Base-by-base conservation (phyloP, 35 echinoderm and acorn worm species). In the Chiridota heheva region DNA sequence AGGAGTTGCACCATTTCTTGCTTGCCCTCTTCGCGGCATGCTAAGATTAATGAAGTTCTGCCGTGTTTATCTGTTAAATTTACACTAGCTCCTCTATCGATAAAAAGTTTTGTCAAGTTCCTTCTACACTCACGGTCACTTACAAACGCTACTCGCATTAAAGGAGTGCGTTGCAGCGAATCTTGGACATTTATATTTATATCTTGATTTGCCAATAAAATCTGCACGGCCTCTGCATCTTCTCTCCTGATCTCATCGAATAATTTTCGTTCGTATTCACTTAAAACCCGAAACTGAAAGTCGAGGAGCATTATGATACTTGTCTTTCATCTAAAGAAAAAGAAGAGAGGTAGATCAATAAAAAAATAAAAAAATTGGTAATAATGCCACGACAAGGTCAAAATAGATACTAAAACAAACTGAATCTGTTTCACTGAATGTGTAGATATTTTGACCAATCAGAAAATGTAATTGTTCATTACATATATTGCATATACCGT, bases 131-230 rank as follows among this genome's bases (percentile, higher is more conserved):
- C 18, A n/a, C 66, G 32, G 7, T 79, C 82, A 34, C 57, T 59
- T 1, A 86, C 27, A 27, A 86, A 67, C 41, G 81, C 82, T 16
- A 83, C 76, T 12, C 92, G 37, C 65, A 90, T 81, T 33, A 96
- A 45, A 0, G 92, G 87, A 16, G 82, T 81, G 60, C 92, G 70
- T 60, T 86, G 38, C 25, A 96, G 70, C 5, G 82, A 85, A 41
- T 90, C 92, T 42, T 84, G 87, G 58, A 86, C 75, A 69, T 96
- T 96, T 40, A 96, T 70, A 60, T 82, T 77, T 15, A 96, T 78
- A 39, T 71, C 70, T 32, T 90, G 81, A 6, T 85, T 82, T 28
- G 73, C 72, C 15, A 96, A 58, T 26, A 96, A 58, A 29, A 34
- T 78, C 27, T 30, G 56, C 5, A 82, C 87, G 6, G 67, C 63